Conservation (phyloP, 2,888 invertebrate species). For the Morpho achilles region DNA sequence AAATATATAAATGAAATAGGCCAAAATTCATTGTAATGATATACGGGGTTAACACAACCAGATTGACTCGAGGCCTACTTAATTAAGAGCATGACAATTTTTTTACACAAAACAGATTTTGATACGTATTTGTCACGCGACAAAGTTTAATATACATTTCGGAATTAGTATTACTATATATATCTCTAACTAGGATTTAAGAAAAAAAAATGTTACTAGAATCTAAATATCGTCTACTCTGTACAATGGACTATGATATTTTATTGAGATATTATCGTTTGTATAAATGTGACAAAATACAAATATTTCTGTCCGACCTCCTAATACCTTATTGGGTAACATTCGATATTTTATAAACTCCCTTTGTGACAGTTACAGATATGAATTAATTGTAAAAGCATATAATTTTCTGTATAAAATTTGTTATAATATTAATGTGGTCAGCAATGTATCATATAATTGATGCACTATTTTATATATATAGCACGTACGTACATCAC, state of each 20-base stretch:
- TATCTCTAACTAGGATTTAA: slow-evolving; percentile 70
- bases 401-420: slow-evolving; percentile 41
- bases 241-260: slow-evolving; percentile 77
- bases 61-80: slow-evolving; percentile 40
- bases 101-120: slow-evolving; percentile 39
- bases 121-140: slow-evolving; percentile 64
- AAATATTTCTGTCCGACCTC: slow-evolving; percentile 67
- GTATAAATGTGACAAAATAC: slow-evolving; percentile 79
- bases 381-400: slow-evolving; percentile 48
- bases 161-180: slow-evolving; percentile 66
- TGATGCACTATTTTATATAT: slow-evolving; percentile 30
- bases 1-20: slow-evolving; percentile 61
- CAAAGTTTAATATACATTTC: slow-evolving; percentile 61
- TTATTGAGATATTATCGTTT: slow-evolving; percentile 73
- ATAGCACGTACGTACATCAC: slow-evolving; percentile 9
- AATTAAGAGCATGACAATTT: slow-evolving; percentile 39
- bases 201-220: slow-evolving; percentile 60
- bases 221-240: slow-evolving; percentile 69
- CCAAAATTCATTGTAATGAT: slow-evolving; percentile 65
- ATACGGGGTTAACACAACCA: slow-evolving; percentile 64
- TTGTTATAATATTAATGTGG: slow-evolving; percentile 39
- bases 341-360: slow-evolving; percentile 63
- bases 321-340: slow-evolving; percentile 72
- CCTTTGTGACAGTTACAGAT: slow-evolving; percentile 68
- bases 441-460: slow-evolving; percentile 49